Evolutionary conservation across 2,113 vertebrate genomes (phyloP), one percentile per base, ranked within the genome.

Genomic region (Nymphicus hollandicus): DNA sequence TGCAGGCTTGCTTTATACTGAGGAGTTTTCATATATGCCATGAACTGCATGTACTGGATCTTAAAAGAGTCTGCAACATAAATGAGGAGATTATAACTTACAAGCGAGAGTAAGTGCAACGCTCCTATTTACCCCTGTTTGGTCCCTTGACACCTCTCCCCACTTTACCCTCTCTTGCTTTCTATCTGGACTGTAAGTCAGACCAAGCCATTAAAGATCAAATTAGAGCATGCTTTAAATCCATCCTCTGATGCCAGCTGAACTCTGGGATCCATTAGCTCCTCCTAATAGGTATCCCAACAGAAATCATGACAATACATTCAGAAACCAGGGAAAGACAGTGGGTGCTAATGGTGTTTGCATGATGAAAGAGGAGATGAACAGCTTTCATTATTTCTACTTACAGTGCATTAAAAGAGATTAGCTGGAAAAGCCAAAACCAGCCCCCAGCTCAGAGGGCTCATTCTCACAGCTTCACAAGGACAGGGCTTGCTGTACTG

Each of bases 31-130:
- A 99, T 99, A 95, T 99, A 98, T 0, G 98, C 97, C 99, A 99
- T 98, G 94, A 99, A 99, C 98, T 99, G 99, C 96, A 99, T 94
- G 96, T 99, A 99, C 89, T 99, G 99, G 69, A 99, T 98, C 98
- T 99, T 99, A 92, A 99, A 98, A 77, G 99, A 99, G 96, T 99
- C 99, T 99, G 97, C 29, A 80, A 88, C 64, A 88, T 1, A 91
- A 72, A 68, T 10, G 71, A 56, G 19, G 49, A 72, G 53, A 77
- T 22, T 17, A 71, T 8, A 31, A 12, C 39, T 70, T 74, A 47
- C 33, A 68, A 78, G 43, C 3, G 13, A 43, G 11, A 25, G 17
- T 3, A 53, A 65, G 35, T 4, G 11, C n/a, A 70, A 11, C 6
- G 31, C 5, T 61, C 24, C 35, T 47, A 6, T 29, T 64, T 29